Conservation (phyloP, 2,888 invertebrate species). For the Dorcus hopei region DNA sequence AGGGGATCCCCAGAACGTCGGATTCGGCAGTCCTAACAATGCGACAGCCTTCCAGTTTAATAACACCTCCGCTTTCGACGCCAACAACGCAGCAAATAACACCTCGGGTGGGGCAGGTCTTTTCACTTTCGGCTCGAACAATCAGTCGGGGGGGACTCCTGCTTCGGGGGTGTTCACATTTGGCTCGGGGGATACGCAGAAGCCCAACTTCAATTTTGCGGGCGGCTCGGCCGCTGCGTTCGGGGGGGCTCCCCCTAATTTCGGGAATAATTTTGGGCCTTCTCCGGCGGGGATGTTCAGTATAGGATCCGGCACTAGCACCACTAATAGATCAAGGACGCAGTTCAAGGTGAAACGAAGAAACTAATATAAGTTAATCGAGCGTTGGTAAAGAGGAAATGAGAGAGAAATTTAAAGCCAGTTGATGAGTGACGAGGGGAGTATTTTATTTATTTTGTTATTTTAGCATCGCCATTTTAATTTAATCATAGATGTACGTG, state of each 20-base stretch:
- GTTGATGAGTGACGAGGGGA: neutral
- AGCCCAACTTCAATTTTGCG: conserved; percentile 27
- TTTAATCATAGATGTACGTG: too few relatives aligned
- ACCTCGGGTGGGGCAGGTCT: conserved; percentile 19
- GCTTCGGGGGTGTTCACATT: conserved; percentile 4
- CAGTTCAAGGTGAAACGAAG: conserved; percentile 40
- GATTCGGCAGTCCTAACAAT: neutral
- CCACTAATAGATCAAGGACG: conserved; percentile 45
- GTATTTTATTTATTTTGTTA: neutral
- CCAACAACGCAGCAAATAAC: conserved; percentile 2
- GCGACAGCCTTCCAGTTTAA: neutral
- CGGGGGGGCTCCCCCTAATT: conserved; percentile 21
- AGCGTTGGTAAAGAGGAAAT: neutral
- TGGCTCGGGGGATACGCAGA: conserved; percentile 16
- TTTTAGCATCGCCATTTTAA: neutral
- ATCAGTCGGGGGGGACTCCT: neutral
- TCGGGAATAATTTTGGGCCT: conserved; percentile 25
- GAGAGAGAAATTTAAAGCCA: neutral
- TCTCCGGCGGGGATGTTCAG: conserved; percentile 46
- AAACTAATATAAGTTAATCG: conserved; percentile 15
- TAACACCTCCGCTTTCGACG: conserved; percentile 17
- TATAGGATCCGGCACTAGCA: conserved; percentile 48
- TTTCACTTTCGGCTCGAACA: conserved; percentile 23
- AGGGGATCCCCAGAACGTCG: neutral
- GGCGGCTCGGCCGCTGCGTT: conserved; percentile 19